Evolutionary conservation across 1,140 invertebrate genomes (phyloP).

Genomic region (Danaus plexippus): DNA sequence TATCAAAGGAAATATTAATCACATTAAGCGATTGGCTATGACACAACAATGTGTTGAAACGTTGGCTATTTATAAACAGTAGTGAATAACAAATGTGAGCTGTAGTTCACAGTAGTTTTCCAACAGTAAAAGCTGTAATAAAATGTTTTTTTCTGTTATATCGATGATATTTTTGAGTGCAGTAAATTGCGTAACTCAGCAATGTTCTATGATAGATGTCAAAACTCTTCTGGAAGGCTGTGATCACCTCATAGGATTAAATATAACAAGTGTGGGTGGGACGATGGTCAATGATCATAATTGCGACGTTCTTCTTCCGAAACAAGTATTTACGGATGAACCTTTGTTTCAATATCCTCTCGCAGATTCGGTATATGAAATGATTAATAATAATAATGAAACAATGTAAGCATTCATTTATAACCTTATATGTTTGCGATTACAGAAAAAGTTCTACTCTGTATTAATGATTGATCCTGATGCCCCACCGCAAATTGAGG

Average conservation of each 20-base stretch:
- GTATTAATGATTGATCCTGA: conserved; percentile 56
- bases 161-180: conserved; percentile 18
- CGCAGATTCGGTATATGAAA: conserved; percentile 53
- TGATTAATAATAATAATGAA: background rate
- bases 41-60: too few relatives aligned
- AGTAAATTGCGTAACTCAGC: conserved; percentile 22
- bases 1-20: background rate
- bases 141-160: background rate
- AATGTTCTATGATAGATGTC: conserved; percentile 45
- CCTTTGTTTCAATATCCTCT: conserved; percentile 50
- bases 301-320: conserved; percentile 61
- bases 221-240: conserved; percentile 58
- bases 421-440: background rate
- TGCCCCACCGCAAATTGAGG: conserved; percentile 51
- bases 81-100: background rate
- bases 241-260: conserved; percentile 50
- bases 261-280: conserved; percentile 55
- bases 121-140: conserved; percentile 5
- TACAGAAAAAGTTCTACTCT: conserved; percentile 64
- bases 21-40: background rate
- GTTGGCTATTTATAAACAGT: too few relatives aligned
- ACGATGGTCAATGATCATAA: conserved; percentile 65
- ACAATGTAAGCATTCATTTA: too few relatives aligned
- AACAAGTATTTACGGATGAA: conserved; percentile 61
- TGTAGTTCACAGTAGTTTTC: conserved; percentile 4